Evolutionary conservation across 35 echinoderm and acorn worm genomes (phyloP), one percentile per base, ranked within the genome.

Genomic region (Chiridota heheva): DNA sequence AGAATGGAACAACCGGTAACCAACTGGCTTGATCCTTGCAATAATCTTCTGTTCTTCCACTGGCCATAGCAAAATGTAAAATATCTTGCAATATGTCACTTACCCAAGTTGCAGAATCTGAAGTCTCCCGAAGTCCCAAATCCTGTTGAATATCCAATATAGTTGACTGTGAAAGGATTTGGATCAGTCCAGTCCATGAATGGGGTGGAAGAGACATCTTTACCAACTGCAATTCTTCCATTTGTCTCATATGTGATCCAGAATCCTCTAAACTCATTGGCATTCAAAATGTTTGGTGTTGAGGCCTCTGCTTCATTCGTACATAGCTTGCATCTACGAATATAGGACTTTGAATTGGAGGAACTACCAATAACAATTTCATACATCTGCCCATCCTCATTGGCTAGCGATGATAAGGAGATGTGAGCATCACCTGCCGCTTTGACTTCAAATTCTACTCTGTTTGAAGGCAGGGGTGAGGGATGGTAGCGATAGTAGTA

Each of bases 131-230:
- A 12, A 70, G 42, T 69, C 7, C 64, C 55, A 6, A 10, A 83
- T 1, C 80, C 80, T 4, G 80, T 83, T 3, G 63, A 31, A 37
- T 83, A 83, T 0, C 80, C 80, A 58, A 83, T 40, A 33, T 83
- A 83, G 8, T 67, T 68, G 16, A 83, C 44, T 2, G 15, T n/a
- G 18, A 70, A 25, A 22, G 80, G 80, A 33, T 83, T 67, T 27
- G 80, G 80, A 40, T 83, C 80, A 2, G 80, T 83, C 80, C 80
- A 83, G n/a, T 83, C 64, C 80, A 83, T 83, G 44, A 83, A 83
- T 7, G 80, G 12, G 22, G 40, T 38, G 1, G 39, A n/a, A 15
- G 68, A 20, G 3, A 62, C 80, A 20, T 67, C 59, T 34, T 70
- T 83, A 28, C 62, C 62, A 55, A 83, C 80, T 20, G 63, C 32